Evolutionary conservation across 2,888 invertebrate species (phyloP).

Genomic region (Troides oblongomaculatus): DNA sequence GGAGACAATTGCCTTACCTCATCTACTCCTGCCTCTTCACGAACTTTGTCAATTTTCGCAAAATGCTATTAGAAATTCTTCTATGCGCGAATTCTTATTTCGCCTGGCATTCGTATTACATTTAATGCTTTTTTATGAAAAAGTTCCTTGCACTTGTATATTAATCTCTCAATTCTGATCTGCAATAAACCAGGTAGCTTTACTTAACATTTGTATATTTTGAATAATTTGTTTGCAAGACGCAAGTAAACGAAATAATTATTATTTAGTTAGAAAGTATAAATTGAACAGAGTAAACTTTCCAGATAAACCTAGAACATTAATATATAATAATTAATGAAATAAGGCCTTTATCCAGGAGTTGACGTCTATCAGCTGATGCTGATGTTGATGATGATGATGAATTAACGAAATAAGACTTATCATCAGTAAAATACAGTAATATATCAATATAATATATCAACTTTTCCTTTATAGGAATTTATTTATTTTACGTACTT

Average conservation of each 20-base stretch:
- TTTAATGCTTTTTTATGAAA: slow-evolving; percentile 12
- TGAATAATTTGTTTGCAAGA: neutral
- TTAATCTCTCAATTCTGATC: neutral
- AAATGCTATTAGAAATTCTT: slow-evolving; percentile 75
- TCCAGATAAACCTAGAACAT: too few species aligned
- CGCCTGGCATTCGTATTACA: slow-evolving; percentile 18
- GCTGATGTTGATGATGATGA: too few species aligned
- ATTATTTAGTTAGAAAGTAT: too few species aligned
- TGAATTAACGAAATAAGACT: too few species aligned
- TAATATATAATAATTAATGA: too few species aligned
- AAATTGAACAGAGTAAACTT: too few species aligned
- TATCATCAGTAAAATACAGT: too few species aligned
- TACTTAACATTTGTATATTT: neutral
- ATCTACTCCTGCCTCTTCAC: slow-evolving; percentile 76
- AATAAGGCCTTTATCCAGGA: too few species aligned
- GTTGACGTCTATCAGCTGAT: too few species aligned
- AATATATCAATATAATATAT: too few species aligned
- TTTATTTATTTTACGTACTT: neutral
- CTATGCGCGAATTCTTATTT: slow-evolving; percentile 53
- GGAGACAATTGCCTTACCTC: slow-evolving; percentile 81
- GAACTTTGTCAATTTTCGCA: slow-evolving; percentile 79
- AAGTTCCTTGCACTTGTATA: neutral
- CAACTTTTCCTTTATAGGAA: neutral
- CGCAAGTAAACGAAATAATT: too few species aligned
- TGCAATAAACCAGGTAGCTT: neutral